A percentile compares a stretch with the other conserved stretches of the same genome.
phyloP scores from a whole-genome alignment of 2,113 vertebrate genomes.

The Desmodus rotundus region DNA sequence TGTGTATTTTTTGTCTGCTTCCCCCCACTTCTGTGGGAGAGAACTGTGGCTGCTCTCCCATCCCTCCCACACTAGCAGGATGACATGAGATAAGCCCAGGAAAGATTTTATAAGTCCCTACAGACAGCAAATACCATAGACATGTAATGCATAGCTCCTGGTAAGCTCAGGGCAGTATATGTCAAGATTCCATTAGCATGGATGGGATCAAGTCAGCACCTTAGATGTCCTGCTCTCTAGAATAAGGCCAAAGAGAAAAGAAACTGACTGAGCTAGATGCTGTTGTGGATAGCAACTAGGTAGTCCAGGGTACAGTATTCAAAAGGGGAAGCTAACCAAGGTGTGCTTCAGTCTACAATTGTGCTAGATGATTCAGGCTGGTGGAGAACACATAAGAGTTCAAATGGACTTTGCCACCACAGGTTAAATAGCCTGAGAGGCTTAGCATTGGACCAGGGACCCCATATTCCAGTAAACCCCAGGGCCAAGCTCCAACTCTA shows the following conservation, averaged over 20 bases:
- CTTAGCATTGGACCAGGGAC: neutral
- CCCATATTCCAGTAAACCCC: neutral
- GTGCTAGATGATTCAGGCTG: neutral
- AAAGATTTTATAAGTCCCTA: neutral
- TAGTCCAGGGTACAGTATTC: neutral
- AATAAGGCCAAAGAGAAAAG: neutral
- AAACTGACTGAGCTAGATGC: neutral
- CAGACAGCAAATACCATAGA: neutral
- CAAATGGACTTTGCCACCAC: neutral
- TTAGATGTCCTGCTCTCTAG: neutral
- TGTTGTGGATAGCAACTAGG: neutral
- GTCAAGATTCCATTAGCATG: neutral
- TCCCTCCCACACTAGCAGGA: neutral
- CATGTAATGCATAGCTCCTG: neutral
- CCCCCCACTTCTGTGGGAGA: neutral
- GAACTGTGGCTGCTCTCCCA: accelerated
- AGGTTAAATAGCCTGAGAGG: neutral
- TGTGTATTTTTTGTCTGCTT: neutral
- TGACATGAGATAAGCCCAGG: accelerated
- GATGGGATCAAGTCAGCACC: neutral
- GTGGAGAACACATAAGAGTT: neutral
- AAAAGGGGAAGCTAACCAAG: neutral
- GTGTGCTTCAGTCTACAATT: neutral
- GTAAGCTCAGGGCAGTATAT: neutral
- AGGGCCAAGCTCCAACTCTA: neutral